Conservation (phyloP, 1,140 invertebrate genomes). For the Hermetia illucens region DNA sequence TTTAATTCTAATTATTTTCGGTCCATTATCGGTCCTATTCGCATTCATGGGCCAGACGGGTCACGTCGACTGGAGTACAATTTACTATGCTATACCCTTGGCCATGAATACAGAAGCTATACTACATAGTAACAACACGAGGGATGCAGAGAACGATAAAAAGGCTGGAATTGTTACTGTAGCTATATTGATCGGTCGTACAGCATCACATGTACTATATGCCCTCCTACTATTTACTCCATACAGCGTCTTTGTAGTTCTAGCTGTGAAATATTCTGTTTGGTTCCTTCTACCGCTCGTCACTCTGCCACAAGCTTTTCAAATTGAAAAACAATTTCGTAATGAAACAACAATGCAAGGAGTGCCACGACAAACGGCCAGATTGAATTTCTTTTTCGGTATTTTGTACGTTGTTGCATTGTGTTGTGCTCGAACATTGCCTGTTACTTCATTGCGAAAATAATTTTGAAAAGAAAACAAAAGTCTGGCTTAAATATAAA, state of each 20-base stretch:
- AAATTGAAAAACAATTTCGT: conserved; percentile 80
- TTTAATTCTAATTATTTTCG: conserved; percentile 82
- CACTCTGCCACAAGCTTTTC: conserved; percentile 75
- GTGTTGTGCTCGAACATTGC: conserved; percentile 42
- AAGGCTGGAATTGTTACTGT: conserved; percentile 81
- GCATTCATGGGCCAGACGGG: conserved; percentile 86
- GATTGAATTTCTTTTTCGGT: conserved; percentile 81
- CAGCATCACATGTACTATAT: conserved; percentile 81
- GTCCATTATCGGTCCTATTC: conserved; percentile 87
- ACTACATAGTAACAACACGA: conserved; percentile 86
- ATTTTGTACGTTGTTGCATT: conserved; percentile 75
- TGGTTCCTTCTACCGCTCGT: conserved; percentile 82
- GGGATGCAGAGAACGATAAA: conserved; percentile 74
- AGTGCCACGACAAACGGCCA: conserved; percentile 77
- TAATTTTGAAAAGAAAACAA: too few species aligned
- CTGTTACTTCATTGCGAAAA: too few species aligned
- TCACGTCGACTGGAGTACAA: conserved; percentile 65
- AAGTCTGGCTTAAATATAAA: too few species aligned
- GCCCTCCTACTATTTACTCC: conserved; percentile 82
- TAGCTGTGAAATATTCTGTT: conserved; percentile 63
- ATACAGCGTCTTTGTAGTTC: conserved; percentile 76
- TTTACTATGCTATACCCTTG: conserved; percentile 85
- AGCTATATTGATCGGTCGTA: conserved; percentile 83
- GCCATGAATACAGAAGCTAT: conserved; percentile 92
- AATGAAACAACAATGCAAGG: conserved; percentile 56